A percentile compares a stretch with the other conserved stretches of the same genome.
Evolutionary conservation across 2,113 vertebrate genomes (phyloP).

Genomic region (Pomatostomus ruficeps): DNA sequence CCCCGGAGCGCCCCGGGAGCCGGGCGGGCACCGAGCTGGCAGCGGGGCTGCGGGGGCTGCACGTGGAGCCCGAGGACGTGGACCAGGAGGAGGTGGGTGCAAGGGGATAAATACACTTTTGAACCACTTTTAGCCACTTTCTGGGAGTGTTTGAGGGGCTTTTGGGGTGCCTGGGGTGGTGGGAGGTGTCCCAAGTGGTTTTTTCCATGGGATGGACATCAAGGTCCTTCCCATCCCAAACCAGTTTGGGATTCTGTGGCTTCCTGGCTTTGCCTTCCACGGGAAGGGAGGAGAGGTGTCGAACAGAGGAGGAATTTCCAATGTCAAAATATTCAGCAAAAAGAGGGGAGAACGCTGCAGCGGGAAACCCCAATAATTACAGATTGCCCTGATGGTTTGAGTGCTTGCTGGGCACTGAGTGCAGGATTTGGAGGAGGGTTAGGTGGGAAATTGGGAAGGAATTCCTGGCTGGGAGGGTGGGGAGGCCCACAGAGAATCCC

Average conservation of each 20-base stretch:
- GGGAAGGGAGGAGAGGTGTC: background rate
- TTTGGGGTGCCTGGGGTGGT: background rate
- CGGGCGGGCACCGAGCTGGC: background rate
- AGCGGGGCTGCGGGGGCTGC: conserved; percentile 69
- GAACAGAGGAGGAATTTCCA: background rate
- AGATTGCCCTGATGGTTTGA: background rate
- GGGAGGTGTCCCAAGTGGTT: background rate
- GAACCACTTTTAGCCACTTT: no score
- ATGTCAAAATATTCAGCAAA: accelerated
- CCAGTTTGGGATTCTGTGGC: no score
- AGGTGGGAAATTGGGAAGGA: background rate
- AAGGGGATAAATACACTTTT: background rate
- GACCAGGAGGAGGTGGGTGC: conserved; percentile 86
- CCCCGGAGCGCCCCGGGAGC: background rate
- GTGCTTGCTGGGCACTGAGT: background rate
- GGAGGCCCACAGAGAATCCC: no score
- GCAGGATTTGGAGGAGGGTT: background rate
- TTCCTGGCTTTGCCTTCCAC: background rate
- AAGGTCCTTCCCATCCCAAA: background rate
- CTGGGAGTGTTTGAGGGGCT: accelerated
- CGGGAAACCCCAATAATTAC: accelerated
- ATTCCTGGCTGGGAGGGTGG: background rate
- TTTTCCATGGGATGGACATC: no score
- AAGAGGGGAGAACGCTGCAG: background rate
- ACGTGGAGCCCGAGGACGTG: conserved; percentile 67